These are phyloP conservation scores for Emydura subglobosa DNA, from an alignment of 2,113 vertebrate species.

Conservation along the genomic window DNA sequence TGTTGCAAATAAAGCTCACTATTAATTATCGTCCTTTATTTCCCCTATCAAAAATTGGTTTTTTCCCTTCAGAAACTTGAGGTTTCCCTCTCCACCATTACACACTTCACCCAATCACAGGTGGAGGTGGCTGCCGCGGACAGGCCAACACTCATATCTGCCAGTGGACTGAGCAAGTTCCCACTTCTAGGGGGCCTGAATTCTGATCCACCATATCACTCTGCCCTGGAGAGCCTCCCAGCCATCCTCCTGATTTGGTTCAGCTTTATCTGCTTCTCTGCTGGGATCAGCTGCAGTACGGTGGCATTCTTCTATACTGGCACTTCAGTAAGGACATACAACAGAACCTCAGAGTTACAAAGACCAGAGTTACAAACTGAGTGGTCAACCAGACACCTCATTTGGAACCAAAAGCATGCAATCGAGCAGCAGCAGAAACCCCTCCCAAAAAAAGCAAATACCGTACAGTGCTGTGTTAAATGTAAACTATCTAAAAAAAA, in stretches of 20 bases:
- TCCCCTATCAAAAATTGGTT: not conserved
- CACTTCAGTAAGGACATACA: not conserved
- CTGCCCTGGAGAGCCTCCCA: not conserved
- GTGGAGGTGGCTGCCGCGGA: not conserved
- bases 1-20: not conserved
- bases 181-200: not conserved
- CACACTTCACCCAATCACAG: not conserved
- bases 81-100: not conserved
- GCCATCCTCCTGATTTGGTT: not conserved
- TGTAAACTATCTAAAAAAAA: no score
- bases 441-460: no score
- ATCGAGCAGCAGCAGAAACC: no score
- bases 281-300: not conserved
- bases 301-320: not conserved
- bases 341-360: no score
- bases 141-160: not conserved
- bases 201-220: not conserved
- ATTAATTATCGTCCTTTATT: not conserved
- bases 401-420: no score
- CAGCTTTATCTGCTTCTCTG: not conserved
- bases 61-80: not conserved
- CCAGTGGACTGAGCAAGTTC: not conserved
- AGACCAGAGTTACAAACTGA: no score
- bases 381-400: no score
- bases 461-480: no score